These are phyloP conservation scores for Eira barbara DNA, from an alignment of 2,113 vertebrate species.

Conservation along the genomic window DNA sequence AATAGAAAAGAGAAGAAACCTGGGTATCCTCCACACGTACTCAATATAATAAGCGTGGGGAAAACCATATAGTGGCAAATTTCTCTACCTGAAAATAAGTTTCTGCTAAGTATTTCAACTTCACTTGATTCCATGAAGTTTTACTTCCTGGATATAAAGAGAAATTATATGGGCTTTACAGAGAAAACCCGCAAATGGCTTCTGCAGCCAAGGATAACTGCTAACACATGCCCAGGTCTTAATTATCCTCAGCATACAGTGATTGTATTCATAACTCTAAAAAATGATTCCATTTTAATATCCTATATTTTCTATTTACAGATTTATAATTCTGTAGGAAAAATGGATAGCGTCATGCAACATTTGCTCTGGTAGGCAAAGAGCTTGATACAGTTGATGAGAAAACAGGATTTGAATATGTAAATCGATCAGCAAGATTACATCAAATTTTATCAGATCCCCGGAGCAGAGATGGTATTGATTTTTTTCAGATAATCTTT, in stretches of 20 bases:
- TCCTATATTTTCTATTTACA: neutral
- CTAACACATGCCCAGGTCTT: neutral
- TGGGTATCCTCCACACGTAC: neutral
- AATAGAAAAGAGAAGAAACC: neutral
- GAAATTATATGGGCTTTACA: neutral
- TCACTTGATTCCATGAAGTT: neutral
- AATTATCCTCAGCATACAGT: neutral
- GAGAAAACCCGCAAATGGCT: conserved; percentile 11
- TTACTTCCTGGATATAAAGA: neutral
- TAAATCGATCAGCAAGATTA: neutral
- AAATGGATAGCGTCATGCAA: neutral
- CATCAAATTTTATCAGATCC: neutral
- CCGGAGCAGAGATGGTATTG: neutral
- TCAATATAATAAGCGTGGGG: neutral
- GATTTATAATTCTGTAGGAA: neutral
- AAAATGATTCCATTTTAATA: neutral
- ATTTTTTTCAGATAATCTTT: neutral
- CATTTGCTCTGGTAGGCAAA: neutral
- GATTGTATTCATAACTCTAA: neutral
- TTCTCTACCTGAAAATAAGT: neutral
- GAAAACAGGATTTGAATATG: neutral
- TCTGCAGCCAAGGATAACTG: neutral
- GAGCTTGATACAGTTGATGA: neutral
- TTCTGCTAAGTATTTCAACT: neutral
- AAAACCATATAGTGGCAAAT: neutral